These are phyloP conservation scores for Drosophila willistoni DNA, from an alignment of 1,140 invertebrate species.

Conservation along the genomic window DNA sequence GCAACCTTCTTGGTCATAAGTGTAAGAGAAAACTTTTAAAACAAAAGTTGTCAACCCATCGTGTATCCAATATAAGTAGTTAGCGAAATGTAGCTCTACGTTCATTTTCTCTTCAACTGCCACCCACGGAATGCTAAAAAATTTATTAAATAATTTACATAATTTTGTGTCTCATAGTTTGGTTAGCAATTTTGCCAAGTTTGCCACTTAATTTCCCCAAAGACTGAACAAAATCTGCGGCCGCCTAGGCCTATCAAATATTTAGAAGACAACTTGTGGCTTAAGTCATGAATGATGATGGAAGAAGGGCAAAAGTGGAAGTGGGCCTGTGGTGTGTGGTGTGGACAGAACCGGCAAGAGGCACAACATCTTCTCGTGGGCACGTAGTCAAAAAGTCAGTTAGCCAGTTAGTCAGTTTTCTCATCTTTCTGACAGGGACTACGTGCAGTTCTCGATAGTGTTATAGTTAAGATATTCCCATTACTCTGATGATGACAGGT, in stretches of 20 bases:
- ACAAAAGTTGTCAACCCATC: slow-evolving; percentile 37
- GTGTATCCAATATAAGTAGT: slow-evolving; percentile 57
- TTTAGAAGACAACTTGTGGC: slow-evolving; percentile 61
- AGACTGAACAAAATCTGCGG: slow-evolving; percentile 56
- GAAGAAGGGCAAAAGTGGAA: neutral
- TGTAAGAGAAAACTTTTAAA: neutral
- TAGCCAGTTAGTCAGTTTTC: neutral
- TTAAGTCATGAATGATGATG: slow-evolving; percentile 31
- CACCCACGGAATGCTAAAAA: slow-evolving; percentile 40
- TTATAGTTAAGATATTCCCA: neutral
- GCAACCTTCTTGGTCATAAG: neutral
- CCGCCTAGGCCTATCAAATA: slow-evolving; percentile 67
- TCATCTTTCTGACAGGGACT: slow-evolving; percentile 4
- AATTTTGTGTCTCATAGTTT: slow-evolving; percentile 60
- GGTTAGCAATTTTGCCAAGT: slow-evolving; percentile 57
- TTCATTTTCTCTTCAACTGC: slow-evolving; percentile 22
- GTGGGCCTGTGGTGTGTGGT: neutral
- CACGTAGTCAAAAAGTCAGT: neutral
- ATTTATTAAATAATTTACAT: slow-evolving; percentile 72
- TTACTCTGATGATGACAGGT: neutral
- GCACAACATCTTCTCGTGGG: neutral
- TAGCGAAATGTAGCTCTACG: slow-evolving; percentile 28
- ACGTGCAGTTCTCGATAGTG: slow-evolving; percentile 7
- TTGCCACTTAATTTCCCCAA: slow-evolving; percentile 71
- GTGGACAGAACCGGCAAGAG: neutral